Percentiles rank a stretch among this genome's conserved stretches.
These are phyloP conservation scores for Dasypolia templi DNA, from an alignment of 2,888 invertebrate species.

Conservation along the genomic window DNA sequence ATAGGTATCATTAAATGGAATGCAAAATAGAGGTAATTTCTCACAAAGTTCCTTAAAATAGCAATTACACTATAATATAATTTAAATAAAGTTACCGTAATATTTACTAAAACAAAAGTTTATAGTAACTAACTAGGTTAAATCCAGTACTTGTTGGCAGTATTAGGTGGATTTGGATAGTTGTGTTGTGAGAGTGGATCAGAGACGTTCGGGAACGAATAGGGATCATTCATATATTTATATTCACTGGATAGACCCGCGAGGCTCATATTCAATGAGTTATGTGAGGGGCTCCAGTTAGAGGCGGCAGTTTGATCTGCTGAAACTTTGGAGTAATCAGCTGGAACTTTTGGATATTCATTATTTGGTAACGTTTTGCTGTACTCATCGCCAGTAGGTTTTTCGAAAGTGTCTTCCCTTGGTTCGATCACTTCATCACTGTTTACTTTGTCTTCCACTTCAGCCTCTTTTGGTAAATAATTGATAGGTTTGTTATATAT, in stretches of 20 bases:
- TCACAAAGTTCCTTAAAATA: constrained; percentile 74
- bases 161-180: constrained; percentile 85
- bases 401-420: constrained; percentile 84
- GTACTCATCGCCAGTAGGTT: constrained; percentile 83
- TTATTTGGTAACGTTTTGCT: constrained; percentile 84
- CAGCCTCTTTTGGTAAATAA: constrained; percentile 86
- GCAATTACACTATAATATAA: constrained; percentile 72
- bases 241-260: constrained; percentile 87
- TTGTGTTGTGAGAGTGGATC: constrained; percentile 87
- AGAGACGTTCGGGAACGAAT: constrained; percentile 85
- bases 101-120: constrained; percentile 65
- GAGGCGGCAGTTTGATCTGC: constrained; percentile 88
- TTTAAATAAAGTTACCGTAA: constrained; percentile 77
- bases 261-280: constrained; percentile 87
- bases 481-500: constrained; percentile 85
- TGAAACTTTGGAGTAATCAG: constrained; percentile 87
- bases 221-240: constrained; percentile 89
- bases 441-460: constrained; percentile 83
- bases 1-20: constrained; percentile 84
- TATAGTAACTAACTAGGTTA: constrained; percentile 74
- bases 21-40: constrained; percentile 87
- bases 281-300: constrained; percentile 89
- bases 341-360: constrained; percentile 91
- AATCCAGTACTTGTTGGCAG: constrained; percentile 89
- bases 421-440: constrained; percentile 85